Evolutionary conservation across 2,797 vertebrate genomes (phyloP).

Genomic region (Gymnodraco acuticeps): DNA sequence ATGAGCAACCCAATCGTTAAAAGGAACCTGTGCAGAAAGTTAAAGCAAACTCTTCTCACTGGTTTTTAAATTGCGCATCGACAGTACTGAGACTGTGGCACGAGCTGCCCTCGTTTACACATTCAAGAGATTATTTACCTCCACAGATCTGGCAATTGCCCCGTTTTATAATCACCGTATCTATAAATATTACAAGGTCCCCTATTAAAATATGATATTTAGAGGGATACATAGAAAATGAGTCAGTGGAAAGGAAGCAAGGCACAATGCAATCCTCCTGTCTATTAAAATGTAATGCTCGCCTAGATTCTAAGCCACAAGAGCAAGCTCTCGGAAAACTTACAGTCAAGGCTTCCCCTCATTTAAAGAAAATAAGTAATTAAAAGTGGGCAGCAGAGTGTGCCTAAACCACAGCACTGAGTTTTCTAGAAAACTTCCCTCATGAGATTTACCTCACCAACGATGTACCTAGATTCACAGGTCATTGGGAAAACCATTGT

Average conservation of each 20-base stretch:
- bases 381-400: constrained; percentile 45
- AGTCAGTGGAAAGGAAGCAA: constrained; percentile 8
- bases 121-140: constrained; percentile 26
- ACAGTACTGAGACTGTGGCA: constrained; percentile 17
- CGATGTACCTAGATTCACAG: constrained; percentile 12
- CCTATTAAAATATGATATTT: constrained; percentile 42
- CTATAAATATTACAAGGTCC: constrained; percentile 50
- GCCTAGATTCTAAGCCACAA: constrained; percentile 34
- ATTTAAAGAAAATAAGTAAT: constrained; percentile 61
- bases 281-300: constrained; percentile 59
- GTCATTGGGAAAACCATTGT: constrained; percentile 18
- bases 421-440: constrained; percentile 25
- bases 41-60: constrained; percentile 22
- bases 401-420: constrained; percentile 24
- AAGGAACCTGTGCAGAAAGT: constrained; percentile 22
- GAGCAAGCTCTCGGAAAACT: constrained; percentile 32
- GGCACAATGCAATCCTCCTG: constrained; percentile 27
- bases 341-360: constrained; percentile 27
- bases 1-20: constrained; percentile 41
- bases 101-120: constrained; percentile 30
- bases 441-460: not conserved
- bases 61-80: constrained; percentile 44
- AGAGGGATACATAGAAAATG: constrained; percentile 22
- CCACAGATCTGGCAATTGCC: constrained; percentile 20
- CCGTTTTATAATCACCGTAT: constrained; percentile 33